Evolutionary conservation across 2,888 invertebrate genomes (phyloP).

Genomic region (Stratiomys singularior): DNA sequence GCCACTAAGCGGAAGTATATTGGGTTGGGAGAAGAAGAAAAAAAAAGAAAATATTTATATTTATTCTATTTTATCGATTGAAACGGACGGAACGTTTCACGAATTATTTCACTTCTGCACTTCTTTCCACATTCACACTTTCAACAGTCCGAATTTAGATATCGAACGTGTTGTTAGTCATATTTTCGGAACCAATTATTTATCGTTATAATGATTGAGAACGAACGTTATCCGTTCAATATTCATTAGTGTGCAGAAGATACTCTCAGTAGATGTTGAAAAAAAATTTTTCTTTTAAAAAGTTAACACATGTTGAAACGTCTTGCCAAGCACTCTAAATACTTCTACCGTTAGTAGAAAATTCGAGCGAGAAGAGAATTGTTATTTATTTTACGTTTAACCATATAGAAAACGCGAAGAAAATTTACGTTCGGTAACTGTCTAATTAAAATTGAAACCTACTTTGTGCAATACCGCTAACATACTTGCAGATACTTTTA

Average conservation of each 20-base stretch:
- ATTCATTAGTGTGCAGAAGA: background rate
- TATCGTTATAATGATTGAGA: background rate
- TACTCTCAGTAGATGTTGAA: too few species aligned
- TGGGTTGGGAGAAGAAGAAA: background rate
- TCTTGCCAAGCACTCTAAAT: too few species aligned
- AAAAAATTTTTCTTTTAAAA: too few species aligned
- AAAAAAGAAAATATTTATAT: background rate
- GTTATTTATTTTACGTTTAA: background rate
- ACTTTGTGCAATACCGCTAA: constrained; percentile 7
- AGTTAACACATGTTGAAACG: too few species aligned
- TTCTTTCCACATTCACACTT: background rate
- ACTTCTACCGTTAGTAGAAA: background rate
- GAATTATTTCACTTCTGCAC: background rate
- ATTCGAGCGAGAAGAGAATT: background rate
- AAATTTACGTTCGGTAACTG: background rate
- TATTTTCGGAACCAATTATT: background rate
- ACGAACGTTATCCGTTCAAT: background rate
- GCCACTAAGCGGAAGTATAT: background rate
- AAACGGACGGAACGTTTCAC: background rate
- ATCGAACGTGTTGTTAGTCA: background rate
- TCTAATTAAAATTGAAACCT: background rate
- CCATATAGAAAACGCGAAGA: background rate
- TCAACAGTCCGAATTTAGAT: constrained; percentile 3
- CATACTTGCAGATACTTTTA: background rate
- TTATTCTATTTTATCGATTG: background rate